These are phyloP conservation scores for Ditylenchus dipsaci DNA, from an alignment of 1,140 invertebrate genomes.

Conservation along the genomic window DNA sequence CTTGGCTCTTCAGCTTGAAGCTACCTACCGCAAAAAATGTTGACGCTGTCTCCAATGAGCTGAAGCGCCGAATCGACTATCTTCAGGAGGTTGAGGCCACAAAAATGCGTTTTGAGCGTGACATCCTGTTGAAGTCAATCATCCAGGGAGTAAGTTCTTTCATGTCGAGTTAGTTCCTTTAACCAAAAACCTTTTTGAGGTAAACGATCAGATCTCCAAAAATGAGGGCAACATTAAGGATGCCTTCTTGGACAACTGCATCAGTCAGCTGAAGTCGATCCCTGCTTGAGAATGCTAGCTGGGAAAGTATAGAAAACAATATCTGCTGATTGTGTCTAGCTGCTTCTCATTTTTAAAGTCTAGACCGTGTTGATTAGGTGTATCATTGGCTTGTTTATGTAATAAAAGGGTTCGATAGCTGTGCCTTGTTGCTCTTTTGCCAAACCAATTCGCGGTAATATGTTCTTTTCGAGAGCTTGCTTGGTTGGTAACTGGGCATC, in stretches of 20 bases:
- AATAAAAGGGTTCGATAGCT: too few species aligned
- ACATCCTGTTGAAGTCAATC: conserved; percentile 50
- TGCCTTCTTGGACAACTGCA: conserved; percentile 53
- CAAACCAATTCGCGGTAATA: too few species aligned
- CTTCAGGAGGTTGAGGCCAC: conserved; percentile 54
- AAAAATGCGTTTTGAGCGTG: conserved; percentile 53
- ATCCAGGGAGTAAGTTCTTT: conserved; percentile 38
- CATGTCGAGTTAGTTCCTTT: conserved; percentile 17
- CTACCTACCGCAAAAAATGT: conserved; percentile 57
- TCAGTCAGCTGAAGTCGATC: conserved; percentile 43
- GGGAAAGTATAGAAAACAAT: too few species aligned
- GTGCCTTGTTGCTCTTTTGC: too few species aligned
- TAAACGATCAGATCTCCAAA: conserved; percentile 41
- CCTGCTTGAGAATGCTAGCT: conserved; percentile 5
- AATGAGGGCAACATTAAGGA: conserved; percentile 52
- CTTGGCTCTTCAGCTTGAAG: conserved; percentile 53
- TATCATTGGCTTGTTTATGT: too few species aligned
- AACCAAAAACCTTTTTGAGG: conserved; percentile 26
- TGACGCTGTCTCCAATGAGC: conserved; percentile 47
- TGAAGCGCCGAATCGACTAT: conserved; percentile 55
- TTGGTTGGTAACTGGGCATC: too few species aligned
- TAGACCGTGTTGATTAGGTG: too few species aligned
- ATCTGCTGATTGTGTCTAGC: too few species aligned
- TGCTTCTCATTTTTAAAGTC: too few species aligned
- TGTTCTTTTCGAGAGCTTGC: too few species aligned